Evolutionary conservation across 2,797 vertebrate species (phyloP), one percentile per base, ranked within the genome.

Genomic region (Anguilla megastoma): DNA sequence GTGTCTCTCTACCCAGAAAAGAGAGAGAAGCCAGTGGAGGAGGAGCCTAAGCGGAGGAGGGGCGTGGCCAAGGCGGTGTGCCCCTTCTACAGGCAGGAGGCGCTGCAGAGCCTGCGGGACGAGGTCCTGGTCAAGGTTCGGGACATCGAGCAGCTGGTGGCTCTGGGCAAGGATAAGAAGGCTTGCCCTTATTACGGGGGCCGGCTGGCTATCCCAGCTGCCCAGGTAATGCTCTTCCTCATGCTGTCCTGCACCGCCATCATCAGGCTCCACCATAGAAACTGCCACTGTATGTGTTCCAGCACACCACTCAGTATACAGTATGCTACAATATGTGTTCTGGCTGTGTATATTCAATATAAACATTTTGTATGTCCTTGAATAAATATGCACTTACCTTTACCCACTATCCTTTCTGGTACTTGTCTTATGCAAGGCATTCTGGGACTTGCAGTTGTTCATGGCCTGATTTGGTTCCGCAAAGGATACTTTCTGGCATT

Each of bases 111-210:
- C 82, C 96, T 99, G 93, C 95, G 97, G 0, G 97, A 99, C 4
- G 95, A 97, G 89, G 88, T 97, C 89, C 93, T 99, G n/a, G 96
- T 96, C 18, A 92, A 94, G 52, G 97, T 98, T 89, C 97, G 96
- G 33, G 99, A 99, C 89, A 97, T 99, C 0, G 99, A 99, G 91
- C 97, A 99, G 91, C 92, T 99, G 91, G 94, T 97, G 90, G 90
- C 95, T n/a, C 94, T 97, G 85, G 98, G 97, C 83, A 96, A 91
- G 91, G 95, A 98, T 87, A 93, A 89, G 0, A 96, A 94, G 88
- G 95, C 97, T 18, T 99, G 98, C 86, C 98, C 98, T 0, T 99
- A 99, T 88, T 99, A 99, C 0, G 95, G 97, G 91, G 96, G 97
- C 71, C 96, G 98, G 36, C 95, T 96, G 0, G 95, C 98, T 54